Percentiles rank a stretch among this genome's conserved stretches.
Evolutionary conservation across 2,797 vertebrate species (phyloP).

Genomic region (Hypotaenidia okinawae): DNA sequence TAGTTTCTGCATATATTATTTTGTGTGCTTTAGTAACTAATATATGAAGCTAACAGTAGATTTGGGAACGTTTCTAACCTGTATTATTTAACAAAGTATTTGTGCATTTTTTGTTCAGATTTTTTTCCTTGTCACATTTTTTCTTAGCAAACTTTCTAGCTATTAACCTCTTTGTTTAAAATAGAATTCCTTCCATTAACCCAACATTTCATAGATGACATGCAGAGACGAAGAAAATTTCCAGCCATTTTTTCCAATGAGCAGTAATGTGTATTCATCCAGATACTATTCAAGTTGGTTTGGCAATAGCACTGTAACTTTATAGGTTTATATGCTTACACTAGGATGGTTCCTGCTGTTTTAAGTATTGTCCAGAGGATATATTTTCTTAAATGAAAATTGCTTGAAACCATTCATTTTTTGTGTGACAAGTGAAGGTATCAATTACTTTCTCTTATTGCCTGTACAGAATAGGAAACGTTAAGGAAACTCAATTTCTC

Average conservation of each 20-base stretch:
- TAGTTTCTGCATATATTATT: background rate
- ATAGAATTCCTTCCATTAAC: constrained; percentile 32
- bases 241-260: background rate
- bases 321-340: constrained; percentile 53
- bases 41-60: background rate
- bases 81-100: background rate
- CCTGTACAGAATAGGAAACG: background rate
- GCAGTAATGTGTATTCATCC: constrained; percentile 18
- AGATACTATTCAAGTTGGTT: constrained; percentile 8
- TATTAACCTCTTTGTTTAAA: constrained; percentile 39
- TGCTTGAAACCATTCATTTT: constrained; percentile 35
- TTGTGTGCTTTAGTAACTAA: background rate
- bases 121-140: background rate
- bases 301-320: constrained; percentile 38
- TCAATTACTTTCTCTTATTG: constrained; percentile 29
- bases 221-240: constrained; percentile 34
- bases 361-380: constrained; percentile 49
- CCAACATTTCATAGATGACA: background rate
- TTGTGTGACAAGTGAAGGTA: background rate
- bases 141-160: background rate
- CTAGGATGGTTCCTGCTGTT: constrained; percentile 44
- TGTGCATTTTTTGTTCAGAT: background rate
- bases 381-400: constrained; percentile 36
- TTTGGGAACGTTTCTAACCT: background rate
- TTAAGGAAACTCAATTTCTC: constrained; percentile 35